A percentile compares a stretch with the other conserved stretches of the same genome.
phyloP scores from a whole-genome alignment of 1,140 invertebrate species.

The Forficula auricularia region DNA sequence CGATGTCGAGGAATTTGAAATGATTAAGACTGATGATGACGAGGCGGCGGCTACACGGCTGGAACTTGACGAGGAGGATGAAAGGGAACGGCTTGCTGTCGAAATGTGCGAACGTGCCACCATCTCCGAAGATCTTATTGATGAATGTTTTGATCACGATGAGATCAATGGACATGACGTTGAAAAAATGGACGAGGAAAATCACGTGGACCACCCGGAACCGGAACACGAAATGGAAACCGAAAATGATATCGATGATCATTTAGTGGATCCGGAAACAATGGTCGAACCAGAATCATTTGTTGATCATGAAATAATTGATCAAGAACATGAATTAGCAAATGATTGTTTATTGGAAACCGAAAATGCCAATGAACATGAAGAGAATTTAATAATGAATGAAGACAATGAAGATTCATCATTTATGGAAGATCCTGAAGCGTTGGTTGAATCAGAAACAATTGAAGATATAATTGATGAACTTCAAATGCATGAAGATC shows the following conservation, averaged over 20 bases:
- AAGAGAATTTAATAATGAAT: constrained; percentile 3
- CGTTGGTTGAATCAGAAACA: not conserved
- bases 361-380: constrained; percentile 1
- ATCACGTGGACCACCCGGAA: not conserved
- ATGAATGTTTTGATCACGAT: not conserved
- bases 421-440: not conserved
- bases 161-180: constrained; percentile 4
- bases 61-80: not conserved
- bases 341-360: constrained; percentile 3
- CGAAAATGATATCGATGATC: constrained; percentile 4
- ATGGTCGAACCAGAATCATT: not conserved
- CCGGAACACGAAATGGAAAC: constrained; percentile 2
- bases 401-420: constrained; percentile 3
- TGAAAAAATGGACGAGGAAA: constrained; percentile 2
- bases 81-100: not conserved
- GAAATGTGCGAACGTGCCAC: not conserved
- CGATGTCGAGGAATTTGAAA: constrained; percentile 9
- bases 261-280: constrained; percentile 1
- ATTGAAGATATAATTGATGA: not conserved
- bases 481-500: not conserved
- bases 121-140: too few relatives aligned
- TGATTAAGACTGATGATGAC: constrained; percentile 4
- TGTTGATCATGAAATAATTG: constrained; percentile 1
- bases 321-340: not conserved
- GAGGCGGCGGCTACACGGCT: not conserved